Base-by-base conservation (phyloP, 1,140 invertebrate genomes). In the Drosophila tropicalis region DNA sequence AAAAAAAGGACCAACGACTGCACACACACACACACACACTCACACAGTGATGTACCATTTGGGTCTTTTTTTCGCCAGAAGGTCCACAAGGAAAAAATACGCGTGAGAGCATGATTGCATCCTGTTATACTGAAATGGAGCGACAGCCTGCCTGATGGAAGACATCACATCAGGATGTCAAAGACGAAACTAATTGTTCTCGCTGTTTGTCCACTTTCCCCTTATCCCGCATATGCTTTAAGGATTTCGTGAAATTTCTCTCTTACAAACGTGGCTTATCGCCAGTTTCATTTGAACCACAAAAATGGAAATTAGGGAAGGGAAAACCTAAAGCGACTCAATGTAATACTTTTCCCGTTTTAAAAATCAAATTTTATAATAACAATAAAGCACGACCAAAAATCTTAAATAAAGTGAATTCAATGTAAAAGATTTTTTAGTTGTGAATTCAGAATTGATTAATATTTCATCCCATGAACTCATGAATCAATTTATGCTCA, bases 101-200 rank as follows among this genome's bases (percentile, higher is more conserved):
- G 7, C 67, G 62, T 41, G 39, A 54, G 29, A 22, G 44, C 17
- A 22, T 51, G 44, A 51, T 22, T 51, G 44, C 44, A 51, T 22
- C 6, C 44, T 51, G 44, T 51, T 51, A 51, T 51, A 51, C 17
- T 51, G 64, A 72, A 76, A 72, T 76, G 41, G 64, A 56, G 41
- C 60, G 57, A 44, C 66, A 32, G 36, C 29, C 22, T 39, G 34
- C 58, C 34, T 47, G 34, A 34, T 51, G 44, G 44, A 67, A 32
- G 15, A 36, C 32, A 70, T 41, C 71, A 58, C 62, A 70, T 77
- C 71, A 70, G 51, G n/a, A 25, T 67, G 57, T 86, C 82, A 86
- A 81, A 76, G 83, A 47, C 51, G 55, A 86, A 85, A 86, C 72
- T 81, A 86, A 85, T 85, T 86, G 82, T 72, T 70, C 71, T 66